Percentiles rank a stretch among this genome's conserved stretches.
Evolutionary conservation across 2,888 invertebrate genomes (phyloP).

Genomic region (Aquatica leii): DNA sequence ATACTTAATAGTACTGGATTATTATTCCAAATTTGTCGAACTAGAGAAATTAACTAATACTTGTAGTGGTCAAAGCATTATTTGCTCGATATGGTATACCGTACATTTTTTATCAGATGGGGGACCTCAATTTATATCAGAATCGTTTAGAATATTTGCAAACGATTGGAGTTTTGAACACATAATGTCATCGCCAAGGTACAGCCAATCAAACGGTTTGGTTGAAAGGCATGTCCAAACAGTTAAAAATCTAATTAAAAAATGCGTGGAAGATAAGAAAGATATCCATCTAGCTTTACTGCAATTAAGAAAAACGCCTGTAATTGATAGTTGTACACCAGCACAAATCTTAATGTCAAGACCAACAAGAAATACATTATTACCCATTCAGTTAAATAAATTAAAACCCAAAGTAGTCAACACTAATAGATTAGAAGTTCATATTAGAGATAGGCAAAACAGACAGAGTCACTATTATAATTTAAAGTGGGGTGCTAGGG

Average conservation of each 20-base stretch:
- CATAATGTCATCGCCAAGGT: not conserved
- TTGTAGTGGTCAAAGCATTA: not conserved
- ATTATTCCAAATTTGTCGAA: constrained; percentile 1
- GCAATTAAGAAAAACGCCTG: constrained; percentile 17
- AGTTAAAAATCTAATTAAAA: constrained; percentile 9
- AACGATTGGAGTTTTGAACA: not conserved
- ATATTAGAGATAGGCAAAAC: not conserved
- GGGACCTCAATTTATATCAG: not conserved
- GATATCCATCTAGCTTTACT: constrained; percentile 21
- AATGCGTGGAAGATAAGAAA: constrained; percentile 10
- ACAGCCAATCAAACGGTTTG: constrained; percentile 6
- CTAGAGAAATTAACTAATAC: not conserved
- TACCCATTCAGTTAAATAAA: not conserved
- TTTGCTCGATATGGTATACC: not conserved
- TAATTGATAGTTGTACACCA: constrained; percentile 7
- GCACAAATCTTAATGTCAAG: constrained; percentile 15
- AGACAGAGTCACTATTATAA: not conserved
- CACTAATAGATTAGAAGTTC: not conserved
- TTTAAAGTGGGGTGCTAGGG: not conserved
- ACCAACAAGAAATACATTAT: not conserved
- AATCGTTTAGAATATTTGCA: not conserved
- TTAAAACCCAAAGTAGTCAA: constrained; percentile 5
- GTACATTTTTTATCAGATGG: not conserved
- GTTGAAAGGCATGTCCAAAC: constrained; percentile 8
- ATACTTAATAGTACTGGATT: not conserved